Conservation (phyloP, 2,797 vertebrate species). For the Fistularia tabacaria region DNA sequence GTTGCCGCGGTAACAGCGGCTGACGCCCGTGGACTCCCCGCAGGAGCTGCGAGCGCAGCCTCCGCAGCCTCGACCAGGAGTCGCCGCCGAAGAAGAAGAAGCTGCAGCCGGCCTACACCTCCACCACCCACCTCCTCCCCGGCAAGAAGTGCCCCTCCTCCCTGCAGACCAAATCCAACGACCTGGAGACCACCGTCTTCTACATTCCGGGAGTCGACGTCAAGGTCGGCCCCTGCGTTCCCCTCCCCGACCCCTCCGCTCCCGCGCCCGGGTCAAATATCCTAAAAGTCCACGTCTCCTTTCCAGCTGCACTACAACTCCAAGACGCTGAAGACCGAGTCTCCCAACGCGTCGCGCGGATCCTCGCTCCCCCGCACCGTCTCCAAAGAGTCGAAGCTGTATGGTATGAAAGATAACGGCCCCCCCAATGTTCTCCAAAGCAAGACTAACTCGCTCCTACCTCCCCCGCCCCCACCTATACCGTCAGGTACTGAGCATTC, state of each 20-base stretch:
- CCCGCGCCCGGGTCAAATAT: neutral
- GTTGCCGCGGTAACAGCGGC: neutral
- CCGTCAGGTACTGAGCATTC: slow-evolving; percentile 87
- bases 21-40: neutral
- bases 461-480: slow-evolving; percentile 93
- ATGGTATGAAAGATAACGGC: slow-evolving; percentile 94
- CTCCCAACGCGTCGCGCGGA: slow-evolving; percentile 91
- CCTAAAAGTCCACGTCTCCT: neutral
- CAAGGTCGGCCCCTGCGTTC: slow-evolving; percentile 77
- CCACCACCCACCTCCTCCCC: slow-evolving; percentile 86
- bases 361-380: slow-evolving; percentile 94
- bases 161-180: slow-evolving; percentile 90
- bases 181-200: slow-evolving; percentile 95
- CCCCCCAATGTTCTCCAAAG: slow-evolving; percentile 81
- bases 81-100: slow-evolving; percentile 98
- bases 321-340: slow-evolving; percentile 95
- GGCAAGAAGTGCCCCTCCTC: slow-evolving; percentile 94
- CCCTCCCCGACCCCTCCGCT: neutral
- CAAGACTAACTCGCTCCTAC: slow-evolving; percentile 94
- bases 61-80: slow-evolving; percentile 92
- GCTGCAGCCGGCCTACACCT: slow-evolving; percentile 88
- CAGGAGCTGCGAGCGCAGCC: slow-evolving; percentile 93
- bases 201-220: slow-evolving; percentile 99
- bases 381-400: slow-evolving; percentile 99
- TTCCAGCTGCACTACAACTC: slow-evolving; percentile 96